A percentile compares a stretch with the other conserved stretches of the same genome.
Evolutionary conservation across 1,140 invertebrate species (phyloP).

Genomic region (Oryctes rhinoceros): DNA sequence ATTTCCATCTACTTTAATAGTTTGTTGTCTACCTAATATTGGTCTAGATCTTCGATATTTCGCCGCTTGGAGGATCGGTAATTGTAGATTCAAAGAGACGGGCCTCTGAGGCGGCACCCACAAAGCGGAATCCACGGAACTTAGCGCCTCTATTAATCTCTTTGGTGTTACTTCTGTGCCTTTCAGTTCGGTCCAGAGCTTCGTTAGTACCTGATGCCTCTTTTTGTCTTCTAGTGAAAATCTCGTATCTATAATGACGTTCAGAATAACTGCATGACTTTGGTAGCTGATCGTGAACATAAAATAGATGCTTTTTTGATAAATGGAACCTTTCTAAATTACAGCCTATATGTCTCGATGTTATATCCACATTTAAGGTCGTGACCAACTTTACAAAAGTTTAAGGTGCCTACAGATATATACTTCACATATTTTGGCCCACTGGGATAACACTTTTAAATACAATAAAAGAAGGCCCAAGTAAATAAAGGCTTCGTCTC

Average conservation of each 20-base stretch:
- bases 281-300: conserved; percentile 2
- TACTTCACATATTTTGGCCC: too few species aligned
- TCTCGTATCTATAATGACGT: conserved; percentile 53
- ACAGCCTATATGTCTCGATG: too few species aligned
- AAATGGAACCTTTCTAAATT: too few species aligned
- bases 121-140: conserved; percentile 68
- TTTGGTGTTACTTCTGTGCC: conserved; percentile 68
- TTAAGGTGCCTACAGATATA: too few species aligned
- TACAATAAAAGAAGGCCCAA: too few species aligned
- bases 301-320: neutral
- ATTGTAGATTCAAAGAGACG: conserved; percentile 71
- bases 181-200: conserved; percentile 69
- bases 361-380: too few species aligned
- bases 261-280: conserved; percentile 30
- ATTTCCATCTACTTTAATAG: neutral
- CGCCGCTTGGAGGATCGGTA: conserved; percentile 64
- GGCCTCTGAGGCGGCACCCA: conserved; percentile 71
- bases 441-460: too few species aligned
- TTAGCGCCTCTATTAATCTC: conserved; percentile 65
- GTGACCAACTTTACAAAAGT: too few species aligned
- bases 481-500: too few species aligned
- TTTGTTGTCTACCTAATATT: conserved; percentile 51
- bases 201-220: conserved; percentile 67
- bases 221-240: conserved; percentile 68
- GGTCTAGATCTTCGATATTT: conserved; percentile 60